Percentiles rank a stretch among this genome's conserved stretches.
phyloP scores from a whole-genome alignment of 1,140 invertebrate genomes.

The Tribolium madens region DNA sequence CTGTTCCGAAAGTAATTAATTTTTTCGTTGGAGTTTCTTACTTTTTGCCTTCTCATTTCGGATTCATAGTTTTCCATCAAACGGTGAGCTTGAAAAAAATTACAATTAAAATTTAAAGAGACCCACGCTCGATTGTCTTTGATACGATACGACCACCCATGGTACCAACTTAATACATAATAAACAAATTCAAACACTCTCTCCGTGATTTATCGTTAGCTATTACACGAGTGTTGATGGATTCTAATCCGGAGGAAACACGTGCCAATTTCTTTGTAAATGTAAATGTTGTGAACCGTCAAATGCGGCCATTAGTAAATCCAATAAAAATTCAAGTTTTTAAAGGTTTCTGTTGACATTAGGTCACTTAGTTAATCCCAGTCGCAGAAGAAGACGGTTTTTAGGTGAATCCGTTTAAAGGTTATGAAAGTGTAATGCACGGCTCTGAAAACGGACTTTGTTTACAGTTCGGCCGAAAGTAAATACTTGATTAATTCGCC shows the following conservation, averaged over 20 bases:
- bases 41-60: conserved; percentile 13
- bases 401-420: conserved; percentile 37
- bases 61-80: conserved; percentile 28
- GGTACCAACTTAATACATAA: conserved; percentile 21
- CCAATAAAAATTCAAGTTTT: conserved; percentile 25
- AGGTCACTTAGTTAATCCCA: conserved; percentile 27
- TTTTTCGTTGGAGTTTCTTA: background rate
- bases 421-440: conserved; percentile 37
- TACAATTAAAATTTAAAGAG: conserved; percentile 1
- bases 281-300: background rate
- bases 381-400: conserved; percentile 18
- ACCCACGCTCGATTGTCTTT: conserved; percentile 24
- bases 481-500: conserved; percentile 26
- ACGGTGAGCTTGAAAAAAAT: conserved; percentile 10
- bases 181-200: conserved; percentile 27
- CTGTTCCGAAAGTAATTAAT: conserved; percentile 14
- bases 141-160: conserved; percentile 24
- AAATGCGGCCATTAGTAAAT: conserved; percentile 26
- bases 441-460: conserved; percentile 13
- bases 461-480: conserved; percentile 15
- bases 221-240: conserved; percentile 16
- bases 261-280: conserved; percentile 16
- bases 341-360: conserved; percentile 37
- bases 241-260: conserved; percentile 3
- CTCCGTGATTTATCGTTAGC: conserved; percentile 11